Evolutionary conservation across 2,797 vertebrate species (phyloP).

Genomic region (Fistularia commersonii): DNA sequence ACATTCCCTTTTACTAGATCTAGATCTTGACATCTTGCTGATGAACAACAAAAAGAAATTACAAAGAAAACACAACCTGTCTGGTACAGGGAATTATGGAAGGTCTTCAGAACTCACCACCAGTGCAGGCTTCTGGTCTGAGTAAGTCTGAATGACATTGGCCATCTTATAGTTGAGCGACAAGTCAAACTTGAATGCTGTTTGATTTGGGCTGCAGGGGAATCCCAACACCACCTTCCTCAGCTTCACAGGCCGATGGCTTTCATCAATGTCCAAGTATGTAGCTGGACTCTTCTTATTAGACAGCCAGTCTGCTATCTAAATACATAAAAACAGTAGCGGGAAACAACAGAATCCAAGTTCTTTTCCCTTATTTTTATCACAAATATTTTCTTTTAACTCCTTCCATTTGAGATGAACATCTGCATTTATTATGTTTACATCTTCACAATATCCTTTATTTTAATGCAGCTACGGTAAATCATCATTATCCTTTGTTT

Average conservation of each 20-base stretch:
- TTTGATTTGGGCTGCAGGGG: conserved; percentile 84
- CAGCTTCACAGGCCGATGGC: conserved; percentile 92
- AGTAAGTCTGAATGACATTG: conserved; percentile 90
- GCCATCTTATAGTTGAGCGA: conserved; percentile 95
- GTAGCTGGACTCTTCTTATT: conserved; percentile 80
- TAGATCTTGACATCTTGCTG: no score
- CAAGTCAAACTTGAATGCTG: conserved; percentile 95
- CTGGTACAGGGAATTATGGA: no score
- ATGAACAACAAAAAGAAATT: no score
- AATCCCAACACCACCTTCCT: conserved; percentile 93
- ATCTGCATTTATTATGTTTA: no score
- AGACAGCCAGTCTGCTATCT: conserved; percentile 95
- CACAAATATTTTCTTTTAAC: no score
- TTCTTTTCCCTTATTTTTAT: no score
- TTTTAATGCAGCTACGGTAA: no score
- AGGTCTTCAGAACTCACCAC: conserved; percentile 75
- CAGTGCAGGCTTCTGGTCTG: conserved; percentile 89
- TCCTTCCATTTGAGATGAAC: no score
- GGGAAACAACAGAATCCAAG: neutral
- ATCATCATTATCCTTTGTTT: no score
- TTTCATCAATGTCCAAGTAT: conserved; percentile 91
- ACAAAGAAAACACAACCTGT: no score
- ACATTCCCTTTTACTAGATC: no score
- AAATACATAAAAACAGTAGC: conserved; percentile 14
- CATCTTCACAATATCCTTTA: no score